phyloP scores from a whole-genome alignment of 2,113 vertebrate species.

The Hyperoodon ampullatus region DNA sequence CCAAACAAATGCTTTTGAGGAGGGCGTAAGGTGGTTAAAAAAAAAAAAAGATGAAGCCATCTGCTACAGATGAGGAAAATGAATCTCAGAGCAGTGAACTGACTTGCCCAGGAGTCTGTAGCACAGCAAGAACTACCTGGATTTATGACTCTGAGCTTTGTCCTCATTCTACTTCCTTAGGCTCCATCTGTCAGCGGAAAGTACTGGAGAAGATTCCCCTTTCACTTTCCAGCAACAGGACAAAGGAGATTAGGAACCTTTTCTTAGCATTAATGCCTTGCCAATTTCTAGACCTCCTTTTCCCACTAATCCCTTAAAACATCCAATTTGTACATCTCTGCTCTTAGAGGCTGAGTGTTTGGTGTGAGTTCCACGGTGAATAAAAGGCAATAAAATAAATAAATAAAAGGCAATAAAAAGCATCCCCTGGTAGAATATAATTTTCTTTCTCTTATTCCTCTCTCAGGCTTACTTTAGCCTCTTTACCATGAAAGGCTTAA shows the following conservation, averaged over 20 bases:
- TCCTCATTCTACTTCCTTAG: not conserved
- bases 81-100: not conserved
- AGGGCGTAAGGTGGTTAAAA: not conserved
- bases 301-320: not conserved
- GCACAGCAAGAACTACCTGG: not conserved
- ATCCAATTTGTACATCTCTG: not conserved
- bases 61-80: not conserved
- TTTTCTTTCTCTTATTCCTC: not conserved
- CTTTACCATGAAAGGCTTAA: not conserved
- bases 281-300: not conserved
- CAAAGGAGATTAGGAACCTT: not conserved
- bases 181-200: not conserved
- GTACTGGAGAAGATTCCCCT: not conserved
- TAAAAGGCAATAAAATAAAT: conserved; percentile 13
- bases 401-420: not conserved
- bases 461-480: not conserved
- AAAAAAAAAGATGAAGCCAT: not conserved
- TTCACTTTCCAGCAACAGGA: not conserved
- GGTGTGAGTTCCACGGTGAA: not conserved
- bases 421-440: not conserved
- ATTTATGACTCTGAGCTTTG: not conserved
- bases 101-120: not conserved
- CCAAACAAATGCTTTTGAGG: not conserved
- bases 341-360: not conserved
- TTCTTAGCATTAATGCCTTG: not conserved